These are phyloP conservation scores for Corythornis madagascariensis DNA, from an alignment of 2,113 vertebrate species.

Conservation along the genomic window DNA sequence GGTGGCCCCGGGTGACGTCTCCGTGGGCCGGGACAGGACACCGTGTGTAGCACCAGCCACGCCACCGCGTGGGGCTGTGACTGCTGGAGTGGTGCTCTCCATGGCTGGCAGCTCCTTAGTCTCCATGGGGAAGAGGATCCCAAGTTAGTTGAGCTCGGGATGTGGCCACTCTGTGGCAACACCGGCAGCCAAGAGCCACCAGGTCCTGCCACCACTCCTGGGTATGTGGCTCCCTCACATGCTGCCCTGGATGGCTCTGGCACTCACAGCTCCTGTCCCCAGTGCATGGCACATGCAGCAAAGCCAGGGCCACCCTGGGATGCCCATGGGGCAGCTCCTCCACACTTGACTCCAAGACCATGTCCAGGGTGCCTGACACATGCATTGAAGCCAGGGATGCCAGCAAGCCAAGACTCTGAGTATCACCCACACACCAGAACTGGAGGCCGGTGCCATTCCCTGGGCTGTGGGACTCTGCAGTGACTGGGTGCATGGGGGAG, in stretches of 20 bases:
- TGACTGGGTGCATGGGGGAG: fast-evolving
- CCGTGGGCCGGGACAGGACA: not conserved
- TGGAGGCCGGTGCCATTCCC: fast-evolving
- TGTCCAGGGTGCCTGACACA: not conserved
- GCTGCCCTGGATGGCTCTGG: not conserved
- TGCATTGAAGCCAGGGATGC: fast-evolving
- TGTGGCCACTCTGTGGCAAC: fast-evolving
- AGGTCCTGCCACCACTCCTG: not conserved
- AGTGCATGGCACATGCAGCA: fast-evolving
- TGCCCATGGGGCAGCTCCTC: not conserved
- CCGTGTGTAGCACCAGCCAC: too few relatives aligned
- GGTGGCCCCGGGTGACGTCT: not conserved
- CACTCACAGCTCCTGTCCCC: fast-evolving
- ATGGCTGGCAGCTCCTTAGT: not conserved
- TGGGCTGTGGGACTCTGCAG: not conserved
- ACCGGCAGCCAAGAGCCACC: fast-evolving
- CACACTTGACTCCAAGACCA: fast-evolving
- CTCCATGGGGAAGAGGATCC: not conserved
- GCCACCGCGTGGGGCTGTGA: too few relatives aligned
- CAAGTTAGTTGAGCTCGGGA: not conserved
- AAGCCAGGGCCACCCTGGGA: not conserved
- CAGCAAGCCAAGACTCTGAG: not conserved
- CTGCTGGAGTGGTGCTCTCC: not conserved
- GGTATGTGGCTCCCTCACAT: fast-evolving
- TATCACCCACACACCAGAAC: fast-evolving